Evolutionary conservation across 2,797 vertebrate genomes (phyloP).

Genomic region (Alosa sapidissima): DNA sequence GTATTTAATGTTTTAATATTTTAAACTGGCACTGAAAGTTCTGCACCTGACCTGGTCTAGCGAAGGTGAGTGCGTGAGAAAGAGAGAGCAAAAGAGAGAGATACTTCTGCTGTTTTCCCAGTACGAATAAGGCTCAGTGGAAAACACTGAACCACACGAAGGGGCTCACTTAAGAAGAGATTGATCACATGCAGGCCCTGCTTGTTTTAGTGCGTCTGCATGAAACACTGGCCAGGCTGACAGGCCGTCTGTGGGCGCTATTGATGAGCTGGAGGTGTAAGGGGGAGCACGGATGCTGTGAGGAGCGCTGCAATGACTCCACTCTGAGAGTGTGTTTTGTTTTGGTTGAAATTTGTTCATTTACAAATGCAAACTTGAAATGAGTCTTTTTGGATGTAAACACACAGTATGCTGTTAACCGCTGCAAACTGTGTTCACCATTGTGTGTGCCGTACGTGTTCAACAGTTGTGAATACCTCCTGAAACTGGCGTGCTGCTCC

Average conservation of each 20-base stretch:
- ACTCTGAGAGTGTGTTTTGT: not conserved
- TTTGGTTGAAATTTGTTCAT: not conserved
- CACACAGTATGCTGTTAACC: not conserved
- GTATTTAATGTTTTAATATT: not conserved
- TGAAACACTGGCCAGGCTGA: not conserved
- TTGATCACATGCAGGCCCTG: not conserved
- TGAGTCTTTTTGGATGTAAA: not conserved
- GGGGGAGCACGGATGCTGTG: not conserved
- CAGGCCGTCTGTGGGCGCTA: not conserved
- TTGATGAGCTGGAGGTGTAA: not conserved
- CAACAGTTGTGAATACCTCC: not conserved
- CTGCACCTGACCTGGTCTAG: not conserved
- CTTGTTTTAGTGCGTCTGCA: not conserved
- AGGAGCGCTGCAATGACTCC: not conserved
- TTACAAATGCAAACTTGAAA: not conserved
- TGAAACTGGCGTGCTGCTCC: not conserved
- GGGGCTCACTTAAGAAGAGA: not conserved
- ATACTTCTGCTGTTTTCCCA: not conserved
- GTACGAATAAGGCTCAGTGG: not conserved
- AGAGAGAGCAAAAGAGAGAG: not conserved
- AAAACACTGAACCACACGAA: not conserved
- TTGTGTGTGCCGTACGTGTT: not conserved
- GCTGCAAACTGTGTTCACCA: not conserved
- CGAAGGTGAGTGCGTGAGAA: not conserved
- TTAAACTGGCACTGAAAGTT: not conserved